phyloP scores from a whole-genome alignment of 2,797 vertebrate genomes.

The Myotis daubentonii region DNA sequence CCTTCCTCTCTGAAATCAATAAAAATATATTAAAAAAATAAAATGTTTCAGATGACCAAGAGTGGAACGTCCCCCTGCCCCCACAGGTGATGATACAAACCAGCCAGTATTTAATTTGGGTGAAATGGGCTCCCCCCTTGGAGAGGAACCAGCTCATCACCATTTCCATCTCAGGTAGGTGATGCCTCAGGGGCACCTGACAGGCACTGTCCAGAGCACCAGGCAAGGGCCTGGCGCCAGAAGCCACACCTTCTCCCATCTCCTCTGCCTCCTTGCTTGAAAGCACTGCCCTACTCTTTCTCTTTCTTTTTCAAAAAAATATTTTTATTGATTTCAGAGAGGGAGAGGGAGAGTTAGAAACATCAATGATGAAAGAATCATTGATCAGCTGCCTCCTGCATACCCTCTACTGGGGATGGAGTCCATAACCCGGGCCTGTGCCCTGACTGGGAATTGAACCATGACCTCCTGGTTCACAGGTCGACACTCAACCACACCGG shows the following conservation, averaged over 20 bases:
- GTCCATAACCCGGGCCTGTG: accelerated
- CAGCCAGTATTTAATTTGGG: conserved; percentile 91
- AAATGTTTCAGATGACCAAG: background rate
- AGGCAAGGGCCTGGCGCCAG: background rate
- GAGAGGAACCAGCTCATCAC: conserved; percentile 89
- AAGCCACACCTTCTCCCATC: background rate
- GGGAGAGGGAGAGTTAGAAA: too few species aligned
- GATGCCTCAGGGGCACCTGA: too few species aligned
- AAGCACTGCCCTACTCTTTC: background rate
- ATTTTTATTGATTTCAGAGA: too few species aligned
- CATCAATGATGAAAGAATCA: too few species aligned
- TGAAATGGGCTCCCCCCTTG: conserved; percentile 91
- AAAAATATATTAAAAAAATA: too few species aligned
- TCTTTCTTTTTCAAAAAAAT: too few species aligned
- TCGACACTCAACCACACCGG: too few species aligned
- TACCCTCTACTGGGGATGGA: too few species aligned
- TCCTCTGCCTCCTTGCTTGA: background rate
- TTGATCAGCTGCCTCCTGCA: too few species aligned
- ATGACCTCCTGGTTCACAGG: too few species aligned
- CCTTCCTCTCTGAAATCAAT: too few species aligned
- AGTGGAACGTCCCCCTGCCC: background rate
- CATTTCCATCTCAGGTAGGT: conserved; percentile 85
- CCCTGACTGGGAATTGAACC: too few species aligned
- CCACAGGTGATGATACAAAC: conserved; percentile 88
- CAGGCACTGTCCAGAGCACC: background rate